Percentiles rank a stretch among this genome's conserved stretches.
Evolutionary conservation across 2,888 invertebrate species (phyloP).

Genomic region (Synanthedon myopaeformis): DNA sequence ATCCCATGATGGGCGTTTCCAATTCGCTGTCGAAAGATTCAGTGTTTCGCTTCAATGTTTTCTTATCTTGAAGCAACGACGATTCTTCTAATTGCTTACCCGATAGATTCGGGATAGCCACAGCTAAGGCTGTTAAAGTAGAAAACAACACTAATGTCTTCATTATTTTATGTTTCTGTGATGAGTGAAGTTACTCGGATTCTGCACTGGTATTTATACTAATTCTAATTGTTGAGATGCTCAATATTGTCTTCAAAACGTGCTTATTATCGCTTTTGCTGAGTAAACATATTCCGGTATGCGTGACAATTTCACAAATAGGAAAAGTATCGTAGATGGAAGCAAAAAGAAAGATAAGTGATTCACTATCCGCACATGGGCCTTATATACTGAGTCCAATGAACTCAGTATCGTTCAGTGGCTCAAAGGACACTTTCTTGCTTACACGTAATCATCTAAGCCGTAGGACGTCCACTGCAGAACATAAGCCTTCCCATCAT

Average conservation of each 20-base stretch:
- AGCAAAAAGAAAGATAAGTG: no score
- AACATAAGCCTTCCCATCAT: no score
- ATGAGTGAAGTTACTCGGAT: constrained; percentile 24
- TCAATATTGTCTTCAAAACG: constrained; percentile 26
- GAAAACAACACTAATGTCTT: constrained; percentile 48
- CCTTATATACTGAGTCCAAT: no score
- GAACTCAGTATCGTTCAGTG: no score
- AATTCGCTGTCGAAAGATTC: not conserved
- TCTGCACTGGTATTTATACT: constrained; percentile 39
- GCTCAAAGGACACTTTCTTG: no score
- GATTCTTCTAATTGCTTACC: constrained; percentile 17
- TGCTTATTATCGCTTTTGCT: constrained; percentile 21
- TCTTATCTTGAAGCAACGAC: not conserved
- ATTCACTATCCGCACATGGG: no score
- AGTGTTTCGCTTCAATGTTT: constrained; percentile 24
- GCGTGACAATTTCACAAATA: not conserved
- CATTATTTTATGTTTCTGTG: constrained; percentile 33
- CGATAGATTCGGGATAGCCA: constrained; percentile 36
- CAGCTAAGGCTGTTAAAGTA: constrained; percentile 33
- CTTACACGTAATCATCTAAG: no score
- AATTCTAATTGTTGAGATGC: constrained; percentile 14
- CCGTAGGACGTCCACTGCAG: no score
- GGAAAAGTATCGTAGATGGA: no score
- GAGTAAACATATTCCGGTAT: not conserved
- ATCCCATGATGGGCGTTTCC: not conserved